Evolutionary conservation across 37 sponge, comb jelly and placozoan genomes (phyloP), one percentile per base, ranked within the genome.

Genomic region (Diacarnus erythraeanus): DNA sequence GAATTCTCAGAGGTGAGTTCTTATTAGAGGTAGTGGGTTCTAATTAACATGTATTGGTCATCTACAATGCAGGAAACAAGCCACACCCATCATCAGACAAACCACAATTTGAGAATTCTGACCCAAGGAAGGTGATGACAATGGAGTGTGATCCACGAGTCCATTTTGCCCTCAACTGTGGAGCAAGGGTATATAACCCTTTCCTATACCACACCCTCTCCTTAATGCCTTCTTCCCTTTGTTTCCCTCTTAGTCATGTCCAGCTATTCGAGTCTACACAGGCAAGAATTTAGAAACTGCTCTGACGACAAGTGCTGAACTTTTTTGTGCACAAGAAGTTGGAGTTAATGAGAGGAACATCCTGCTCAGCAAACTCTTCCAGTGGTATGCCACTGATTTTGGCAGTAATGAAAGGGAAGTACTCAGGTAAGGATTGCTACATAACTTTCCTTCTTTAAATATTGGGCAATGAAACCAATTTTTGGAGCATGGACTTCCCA

Each of bases 91-190:
- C 79, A 34, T 60, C 44, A 9, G 41, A 35, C 20, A 26, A 57
- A 21, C 74, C 83, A 31, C 74, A 58, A 25, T 78, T 91, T 63
- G 31, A 65, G 22, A 68, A 78, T 6, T 80, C 26, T 68, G 95
- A 94, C 85, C 89, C 89, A 0, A 84, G 92, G 35, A 21, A 40
- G 4, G 20, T 43, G 57, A 59, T 91, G 10, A 34, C 83, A 21
- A 15, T 90, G 54, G 39, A 75, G 25, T 78, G 92, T 64, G 95
- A 94, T 54, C 92, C 95, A 10, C 64, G 95, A 31, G 74, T 94
- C 22, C 95, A 94, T 80, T 94, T 94, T 85, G 89, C 95, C 39
- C 85, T 94, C 9, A 92, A 91, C 31, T 94, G 95, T 91, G 95
- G 95, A 71, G 95, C 95, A 4, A 88, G 88, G 87, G 95, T 94